Percentiles rank a stretch among this genome's conserved stretches.
These are phyloP conservation scores for Strigops habroptila DNA, from an alignment of 2,113 vertebrate species.

Conservation along the genomic window DNA sequence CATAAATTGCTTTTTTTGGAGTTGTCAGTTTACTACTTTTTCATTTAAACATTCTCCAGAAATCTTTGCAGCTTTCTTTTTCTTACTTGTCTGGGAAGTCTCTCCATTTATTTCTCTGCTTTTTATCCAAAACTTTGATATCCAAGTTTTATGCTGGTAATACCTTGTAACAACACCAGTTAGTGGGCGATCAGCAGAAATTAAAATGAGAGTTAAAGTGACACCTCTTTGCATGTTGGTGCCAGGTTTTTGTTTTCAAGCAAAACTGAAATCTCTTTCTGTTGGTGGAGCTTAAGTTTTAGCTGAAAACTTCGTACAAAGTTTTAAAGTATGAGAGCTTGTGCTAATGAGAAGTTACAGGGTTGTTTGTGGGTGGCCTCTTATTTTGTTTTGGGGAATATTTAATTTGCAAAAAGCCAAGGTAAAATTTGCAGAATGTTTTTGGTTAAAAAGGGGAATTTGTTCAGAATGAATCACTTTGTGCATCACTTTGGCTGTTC, in stretches of 20 bases:
- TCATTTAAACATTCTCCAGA: not conserved
- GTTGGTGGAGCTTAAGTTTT: not conserved
- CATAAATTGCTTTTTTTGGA: not conserved
- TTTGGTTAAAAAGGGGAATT: not conserved
- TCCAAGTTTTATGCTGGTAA: not conserved
- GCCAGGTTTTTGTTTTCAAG: not conserved
- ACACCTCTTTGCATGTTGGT: not conserved
- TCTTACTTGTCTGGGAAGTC: not conserved
- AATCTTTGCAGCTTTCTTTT: not conserved
- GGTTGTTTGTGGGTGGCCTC: not conserved
- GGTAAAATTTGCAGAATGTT: not conserved
- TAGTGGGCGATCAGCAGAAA: not conserved
- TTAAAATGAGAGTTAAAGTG: not conserved
- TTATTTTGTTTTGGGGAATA: not conserved
- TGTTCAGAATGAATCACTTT: not conserved
- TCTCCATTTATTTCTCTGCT: not conserved
- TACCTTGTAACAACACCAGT: not conserved
- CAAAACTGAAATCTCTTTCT: not conserved
- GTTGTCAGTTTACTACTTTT: not conserved
- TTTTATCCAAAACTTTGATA: not conserved
- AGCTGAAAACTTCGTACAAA: not conserved
- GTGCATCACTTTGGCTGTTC: not conserved
- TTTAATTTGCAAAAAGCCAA: not conserved
- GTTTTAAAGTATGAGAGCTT: not conserved
- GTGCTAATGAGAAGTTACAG: not conserved